Percentiles rank a stretch among this genome's conserved stretches.
These are phyloP conservation scores for Listronotus oregonensis DNA, from an alignment of 1,140 invertebrate species.

Conservation along the genomic window DNA sequence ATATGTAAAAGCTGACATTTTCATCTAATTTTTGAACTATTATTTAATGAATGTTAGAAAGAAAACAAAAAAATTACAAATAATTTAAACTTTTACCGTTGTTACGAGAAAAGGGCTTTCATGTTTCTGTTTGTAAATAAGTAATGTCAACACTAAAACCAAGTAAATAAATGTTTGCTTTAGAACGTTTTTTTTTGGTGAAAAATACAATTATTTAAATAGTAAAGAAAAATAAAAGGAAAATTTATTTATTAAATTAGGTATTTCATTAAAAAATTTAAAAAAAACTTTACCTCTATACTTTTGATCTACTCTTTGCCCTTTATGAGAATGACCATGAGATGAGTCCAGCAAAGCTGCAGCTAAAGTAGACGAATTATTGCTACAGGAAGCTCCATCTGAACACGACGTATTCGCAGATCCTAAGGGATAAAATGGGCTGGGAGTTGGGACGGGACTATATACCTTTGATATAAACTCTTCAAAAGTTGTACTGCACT, in stretches of 20 bases:
- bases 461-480: conserved; percentile 86
- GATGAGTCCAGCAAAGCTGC: conserved; percentile 61
- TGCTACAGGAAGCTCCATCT: conserved; percentile 38
- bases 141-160: too few relatives aligned
- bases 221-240: too few relatives aligned
- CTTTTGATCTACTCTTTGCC: conserved; percentile 49
- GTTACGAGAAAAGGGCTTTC: too few relatives aligned
- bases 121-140: too few relatives aligned
- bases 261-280: background rate
- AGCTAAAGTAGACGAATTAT: conserved; percentile 56
- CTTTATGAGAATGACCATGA: conserved; percentile 46
- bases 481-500: conserved; percentile 89
- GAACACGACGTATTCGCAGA: conserved; percentile 35
- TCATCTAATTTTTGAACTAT: too few relatives aligned
- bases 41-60: too few relatives aligned
- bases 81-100: too few relatives aligned
- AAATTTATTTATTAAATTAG: background rate
- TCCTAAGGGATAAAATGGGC: conserved; percentile 57
- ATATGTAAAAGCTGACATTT: too few relatives aligned
- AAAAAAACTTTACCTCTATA: conserved; percentile 46
- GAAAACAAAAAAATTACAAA: too few relatives aligned
- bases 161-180: too few relatives aligned
- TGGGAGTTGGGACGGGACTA: conserved; percentile 70
- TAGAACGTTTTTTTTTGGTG: too few relatives aligned
- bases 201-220: too few relatives aligned